Evolutionary conservation across 2,113 vertebrate species (phyloP).

Genomic region (Serilophus lunatus): DNA sequence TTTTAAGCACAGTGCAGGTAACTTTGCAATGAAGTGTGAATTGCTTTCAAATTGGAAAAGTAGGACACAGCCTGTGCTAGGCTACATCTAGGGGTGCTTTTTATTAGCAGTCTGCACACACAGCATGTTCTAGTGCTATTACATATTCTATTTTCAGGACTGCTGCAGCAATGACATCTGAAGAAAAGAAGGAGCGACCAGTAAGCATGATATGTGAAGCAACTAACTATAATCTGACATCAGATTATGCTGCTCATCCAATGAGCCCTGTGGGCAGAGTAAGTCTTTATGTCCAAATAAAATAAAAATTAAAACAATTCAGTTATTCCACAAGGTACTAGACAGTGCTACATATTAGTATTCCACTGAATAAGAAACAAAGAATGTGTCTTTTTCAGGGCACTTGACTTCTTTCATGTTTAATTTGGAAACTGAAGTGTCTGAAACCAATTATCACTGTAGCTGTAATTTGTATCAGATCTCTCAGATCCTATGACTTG

Average conservation of each 20-base stretch:
- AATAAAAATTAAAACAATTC: not conserved
- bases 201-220: conserved; percentile 89
- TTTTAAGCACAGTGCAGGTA: not conserved
- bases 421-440: conserved; percentile 2
- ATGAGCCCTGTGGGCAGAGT: conserved; percentile 88
- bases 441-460: not conserved
- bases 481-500: not conserved
- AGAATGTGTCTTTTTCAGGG: not conserved
- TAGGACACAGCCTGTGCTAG: not conserved
- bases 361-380: not conserved
- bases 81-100: not conserved
- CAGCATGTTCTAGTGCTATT: conserved; percentile 27
- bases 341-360: not conserved
- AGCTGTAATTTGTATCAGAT: not conserved
- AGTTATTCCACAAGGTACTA: not conserved
- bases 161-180: conserved; percentile 81
- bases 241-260: conserved; percentile 81
- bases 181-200: conserved; percentile 90
- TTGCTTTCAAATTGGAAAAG: conserved; percentile 25
- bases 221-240: conserved; percentile 84
- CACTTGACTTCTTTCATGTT: not conserved
- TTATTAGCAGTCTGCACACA: not conserved
- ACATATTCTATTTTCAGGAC: conserved; percentile 77
- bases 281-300: conserved; percentile 63
- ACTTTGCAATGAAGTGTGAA: not conserved